Percentiles rank a stretch among this genome's conserved stretches.
Conservation (phyloP, 1,140 invertebrate species). For the Theocolax elegans region DNA sequence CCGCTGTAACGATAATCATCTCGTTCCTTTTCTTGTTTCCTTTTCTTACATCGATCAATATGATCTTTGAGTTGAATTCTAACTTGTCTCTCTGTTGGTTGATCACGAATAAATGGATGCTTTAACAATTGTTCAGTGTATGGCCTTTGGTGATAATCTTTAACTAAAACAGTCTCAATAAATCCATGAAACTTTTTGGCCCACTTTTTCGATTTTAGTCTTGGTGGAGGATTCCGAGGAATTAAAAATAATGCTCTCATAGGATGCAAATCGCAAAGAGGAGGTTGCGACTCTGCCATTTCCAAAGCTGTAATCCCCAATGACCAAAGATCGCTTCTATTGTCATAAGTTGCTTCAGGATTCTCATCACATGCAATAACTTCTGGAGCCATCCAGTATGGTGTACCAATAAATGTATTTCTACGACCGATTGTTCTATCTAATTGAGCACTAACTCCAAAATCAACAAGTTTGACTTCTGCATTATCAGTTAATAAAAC, state of each 20-base stretch:
- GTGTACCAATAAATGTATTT: conserved; percentile 99
- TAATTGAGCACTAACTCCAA: conserved; percentile 98
- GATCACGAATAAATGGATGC: conserved; percentile 97
- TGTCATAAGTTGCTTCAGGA: conserved; percentile 99
- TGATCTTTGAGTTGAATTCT: conserved; percentile 99
- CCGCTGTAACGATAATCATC: conserved; percentile 88
- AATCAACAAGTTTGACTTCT: conserved; percentile 99
- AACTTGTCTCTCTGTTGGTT: conserved; percentile 97
- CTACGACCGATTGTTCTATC: conserved; percentile 98
- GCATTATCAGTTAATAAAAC: conserved; percentile 99
- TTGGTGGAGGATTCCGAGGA: conserved; percentile 95
- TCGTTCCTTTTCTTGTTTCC: conserved; percentile 89
- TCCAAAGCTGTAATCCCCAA: conserved; percentile 98
- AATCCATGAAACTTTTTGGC: conserved; percentile 94
- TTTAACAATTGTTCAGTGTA: conserved; percentile 98
- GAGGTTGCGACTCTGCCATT: conserved; percentile 99
- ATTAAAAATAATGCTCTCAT: conserved; percentile 99
- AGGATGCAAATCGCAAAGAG: conserved; percentile 98
- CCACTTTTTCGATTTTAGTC: conserved; percentile 99
- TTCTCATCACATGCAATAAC: conserved; percentile 99
- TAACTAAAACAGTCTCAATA: conserved; percentile 90
- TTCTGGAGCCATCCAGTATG: conserved; percentile 97
- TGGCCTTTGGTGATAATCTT: conserved; percentile 97
- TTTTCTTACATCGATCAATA: conserved; percentile 96
- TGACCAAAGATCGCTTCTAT: conserved; percentile 98